phyloP scores from a whole-genome alignment of 2,888 invertebrate genomes.

The Arrhopalites spinosus region DNA sequence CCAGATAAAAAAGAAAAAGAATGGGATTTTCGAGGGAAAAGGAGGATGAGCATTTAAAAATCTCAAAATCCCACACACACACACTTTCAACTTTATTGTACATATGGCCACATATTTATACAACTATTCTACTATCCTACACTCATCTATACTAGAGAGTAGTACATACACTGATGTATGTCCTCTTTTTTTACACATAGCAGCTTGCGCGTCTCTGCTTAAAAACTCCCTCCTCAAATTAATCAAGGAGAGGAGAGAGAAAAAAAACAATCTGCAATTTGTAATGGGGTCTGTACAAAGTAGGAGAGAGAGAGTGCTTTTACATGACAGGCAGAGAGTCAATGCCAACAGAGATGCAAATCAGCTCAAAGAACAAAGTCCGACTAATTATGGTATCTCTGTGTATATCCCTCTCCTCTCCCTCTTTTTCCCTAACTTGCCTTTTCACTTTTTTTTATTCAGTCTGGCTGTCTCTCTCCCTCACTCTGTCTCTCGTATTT shows the following conservation, averaged over 20 bases:
- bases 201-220: background rate
- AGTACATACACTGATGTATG: too few species aligned
- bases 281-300: slow-evolving; percentile 26
- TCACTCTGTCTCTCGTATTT: too few species aligned
- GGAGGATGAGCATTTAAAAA: too few species aligned
- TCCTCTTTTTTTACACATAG: background rate
- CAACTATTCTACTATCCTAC: too few species aligned
- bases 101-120: too few species aligned
- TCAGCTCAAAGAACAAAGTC: slow-evolving; percentile 32
- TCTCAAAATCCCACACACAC: too few species aligned
- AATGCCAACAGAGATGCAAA: slow-evolving; percentile 26
- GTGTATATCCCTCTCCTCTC: background rate
- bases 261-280: slow-evolving; percentile 32
- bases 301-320: background rate
- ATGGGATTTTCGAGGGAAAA: too few species aligned
- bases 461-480: background rate
- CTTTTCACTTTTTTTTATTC: background rate
- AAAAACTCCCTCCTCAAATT: background rate
- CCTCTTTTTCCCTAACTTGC: background rate
- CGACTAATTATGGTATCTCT: slow-evolving; percentile 29
- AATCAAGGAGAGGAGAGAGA: background rate
- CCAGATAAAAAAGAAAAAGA: too few species aligned
- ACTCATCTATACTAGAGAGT: too few species aligned
- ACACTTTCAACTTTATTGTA: too few species aligned
- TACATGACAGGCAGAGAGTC: background rate